Conservation (phyloP, 1,140 invertebrate genomes). For the Polypedilum pembai region DNA sequence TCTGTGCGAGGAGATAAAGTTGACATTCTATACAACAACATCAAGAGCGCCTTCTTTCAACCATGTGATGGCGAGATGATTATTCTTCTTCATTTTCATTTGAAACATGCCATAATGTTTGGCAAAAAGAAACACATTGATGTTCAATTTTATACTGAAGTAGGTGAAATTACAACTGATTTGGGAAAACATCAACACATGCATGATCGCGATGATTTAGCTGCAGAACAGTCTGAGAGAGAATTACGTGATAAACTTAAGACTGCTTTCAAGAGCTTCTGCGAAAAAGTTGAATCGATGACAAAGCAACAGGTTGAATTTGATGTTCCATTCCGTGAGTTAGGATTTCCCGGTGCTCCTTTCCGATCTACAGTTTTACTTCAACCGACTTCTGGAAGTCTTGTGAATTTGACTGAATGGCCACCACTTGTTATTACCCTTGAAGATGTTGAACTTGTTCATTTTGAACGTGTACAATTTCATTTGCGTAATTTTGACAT, state of each 20-base stretch:
- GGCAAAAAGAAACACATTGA: conserved; percentile 99
- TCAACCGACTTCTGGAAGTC: conserved; percentile 92
- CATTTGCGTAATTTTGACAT: conserved; percentile 99
- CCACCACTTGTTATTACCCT: conserved; percentile 97
- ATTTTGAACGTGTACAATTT: conserved; percentile 98
- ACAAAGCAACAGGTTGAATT: conserved; percentile 98
- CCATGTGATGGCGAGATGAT: conserved; percentile 99
- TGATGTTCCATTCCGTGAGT: conserved; percentile 94
- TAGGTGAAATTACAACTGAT: conserved; percentile 99
- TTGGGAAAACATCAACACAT: conserved; percentile 98
- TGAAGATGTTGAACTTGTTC: conserved; percentile 95
- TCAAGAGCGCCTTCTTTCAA: conserved; percentile 99
- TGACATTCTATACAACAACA: conserved; percentile 99
- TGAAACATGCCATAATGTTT: conserved; percentile 98
- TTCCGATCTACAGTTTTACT: conserved; percentile 91
- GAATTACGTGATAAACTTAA: conserved; percentile 95
- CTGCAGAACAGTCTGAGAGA: conserved; percentile 95
- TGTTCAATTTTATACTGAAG: conserved; percentile 99
- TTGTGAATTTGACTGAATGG: conserved; percentile 98
- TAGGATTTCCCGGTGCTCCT: conserved; percentile 97
- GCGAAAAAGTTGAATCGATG: conserved; percentile 93
- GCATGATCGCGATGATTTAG: conserved; percentile 98
- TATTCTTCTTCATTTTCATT: conserved; percentile 95
- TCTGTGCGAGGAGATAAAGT: conserved; percentile 98
- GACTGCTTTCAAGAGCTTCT: conserved; percentile 96